A percentile compares a stretch with the other conserved stretches of the same genome.
Evolutionary conservation across 2,113 vertebrate genomes (phyloP).

Genomic region (Phoxinus phoxinus): DNA sequence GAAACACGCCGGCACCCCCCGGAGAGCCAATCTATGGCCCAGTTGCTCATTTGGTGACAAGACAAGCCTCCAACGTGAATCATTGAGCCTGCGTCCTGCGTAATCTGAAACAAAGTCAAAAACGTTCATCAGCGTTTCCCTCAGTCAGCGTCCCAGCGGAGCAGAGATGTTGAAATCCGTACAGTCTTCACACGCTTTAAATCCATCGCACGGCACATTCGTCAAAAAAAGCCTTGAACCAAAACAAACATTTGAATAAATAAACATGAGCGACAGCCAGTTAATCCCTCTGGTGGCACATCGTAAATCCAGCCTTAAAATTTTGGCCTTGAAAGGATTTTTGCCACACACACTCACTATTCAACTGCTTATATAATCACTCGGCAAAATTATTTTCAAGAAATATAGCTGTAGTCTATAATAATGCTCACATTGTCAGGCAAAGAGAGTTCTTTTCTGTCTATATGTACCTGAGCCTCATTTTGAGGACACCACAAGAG

Average conservation of each 20-base stretch:
- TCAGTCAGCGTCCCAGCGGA: background rate
- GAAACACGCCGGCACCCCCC: conserved; percentile 58
- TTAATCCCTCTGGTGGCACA: conserved; percentile 63
- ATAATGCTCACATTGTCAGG: conserved; percentile 53
- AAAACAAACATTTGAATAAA: conserved; percentile 60
- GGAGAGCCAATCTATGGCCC: conserved; percentile 50
- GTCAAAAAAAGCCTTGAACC: conserved; percentile 42
- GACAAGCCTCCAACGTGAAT: conserved; percentile 62
- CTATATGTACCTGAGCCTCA: background rate
- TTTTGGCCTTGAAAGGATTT: conserved; percentile 36
- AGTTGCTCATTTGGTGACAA: conserved; percentile 54
- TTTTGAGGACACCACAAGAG: background rate
- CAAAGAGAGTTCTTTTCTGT: background rate
- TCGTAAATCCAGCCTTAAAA: conserved; percentile 58
- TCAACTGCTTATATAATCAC: conserved; percentile 40
- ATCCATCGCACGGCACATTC: conserved; percentile 62
- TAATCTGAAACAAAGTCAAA: conserved; percentile 60
- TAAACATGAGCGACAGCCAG: conserved; percentile 60
- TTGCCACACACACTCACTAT: conserved; percentile 8
- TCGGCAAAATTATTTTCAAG: conserved; percentile 42
- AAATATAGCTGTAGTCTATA: conserved; percentile 45
- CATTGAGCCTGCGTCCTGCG: conserved; percentile 57
- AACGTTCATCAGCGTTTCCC: conserved; percentile 44
- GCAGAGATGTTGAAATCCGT: conserved; percentile 4
- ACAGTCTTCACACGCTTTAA: conserved; percentile 59